Conservation (phyloP, 1,140 invertebrate genomes). For the Drosophila tsacasi region DNA sequence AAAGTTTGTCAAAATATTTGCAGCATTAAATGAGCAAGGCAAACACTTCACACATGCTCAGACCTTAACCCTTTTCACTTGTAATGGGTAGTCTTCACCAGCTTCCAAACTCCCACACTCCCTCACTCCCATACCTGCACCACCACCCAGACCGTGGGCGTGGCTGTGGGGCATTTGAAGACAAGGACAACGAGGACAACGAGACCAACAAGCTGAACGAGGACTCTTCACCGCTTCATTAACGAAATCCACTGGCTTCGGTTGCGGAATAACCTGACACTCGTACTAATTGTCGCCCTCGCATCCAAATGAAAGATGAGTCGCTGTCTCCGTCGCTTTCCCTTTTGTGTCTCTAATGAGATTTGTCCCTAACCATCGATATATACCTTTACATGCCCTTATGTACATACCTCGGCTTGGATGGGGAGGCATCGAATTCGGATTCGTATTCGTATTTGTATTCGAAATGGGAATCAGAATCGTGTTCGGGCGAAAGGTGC, state of each 20-base stretch:
- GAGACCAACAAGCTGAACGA: not conserved
- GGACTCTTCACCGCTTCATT: slow-evolving; percentile 47
- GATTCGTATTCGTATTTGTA: slow-evolving; percentile 30
- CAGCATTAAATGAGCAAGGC: slow-evolving; percentile 74
- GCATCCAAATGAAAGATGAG: slow-evolving; percentile 52
- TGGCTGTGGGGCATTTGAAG: slow-evolving; percentile 33
- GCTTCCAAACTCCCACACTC: not conserved
- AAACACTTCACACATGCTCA: slow-evolving; percentile 77
- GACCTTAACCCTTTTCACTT: slow-evolving; percentile 48
- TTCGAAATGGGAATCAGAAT: slow-evolving; percentile 22
- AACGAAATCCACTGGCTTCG: slow-evolving; percentile 44
- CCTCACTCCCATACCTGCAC: not conserved
- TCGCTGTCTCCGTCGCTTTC: slow-evolving; percentile 43
- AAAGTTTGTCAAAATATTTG: slow-evolving; percentile 76
- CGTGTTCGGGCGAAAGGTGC: slow-evolving; percentile 52
- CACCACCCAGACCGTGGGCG: slow-evolving; percentile 18
- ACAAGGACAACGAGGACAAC: not conserved
- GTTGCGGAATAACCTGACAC: slow-evolving; percentile 76
- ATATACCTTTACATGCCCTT: slow-evolving; percentile 12
- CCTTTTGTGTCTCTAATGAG: slow-evolving; percentile 65
- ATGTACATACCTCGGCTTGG: slow-evolving; percentile 7
- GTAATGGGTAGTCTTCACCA: not conserved
- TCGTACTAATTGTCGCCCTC: slow-evolving; percentile 70
- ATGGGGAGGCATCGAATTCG: slow-evolving; percentile 55
- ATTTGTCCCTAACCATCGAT: slow-evolving; percentile 52